Conservation (phyloP, 2,888 invertebrate species). For the Adineta ricciae region DNA sequence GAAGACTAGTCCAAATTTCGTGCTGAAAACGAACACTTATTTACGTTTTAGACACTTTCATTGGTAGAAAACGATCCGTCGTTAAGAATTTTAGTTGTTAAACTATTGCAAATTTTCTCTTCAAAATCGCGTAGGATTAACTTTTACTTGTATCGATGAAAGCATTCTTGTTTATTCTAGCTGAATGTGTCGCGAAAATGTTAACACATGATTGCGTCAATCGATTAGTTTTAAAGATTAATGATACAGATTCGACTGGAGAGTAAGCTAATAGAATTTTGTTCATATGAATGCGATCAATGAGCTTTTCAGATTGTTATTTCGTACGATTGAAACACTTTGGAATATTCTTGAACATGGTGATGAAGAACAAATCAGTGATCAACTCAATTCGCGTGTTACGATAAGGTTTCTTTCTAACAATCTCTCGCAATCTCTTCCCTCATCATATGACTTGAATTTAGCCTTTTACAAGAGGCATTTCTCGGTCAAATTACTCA, state of each 20-base stretch:
- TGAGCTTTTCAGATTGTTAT: constrained; percentile 38
- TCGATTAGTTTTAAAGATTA: constrained; percentile 25
- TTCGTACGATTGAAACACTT: constrained; percentile 46
- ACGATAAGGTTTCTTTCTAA: constrained; percentile 42
- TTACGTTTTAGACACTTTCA: constrained; percentile 42
- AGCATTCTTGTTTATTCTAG: neutral
- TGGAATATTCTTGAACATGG: constrained; percentile 48
- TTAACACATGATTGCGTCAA: constrained; percentile 29
- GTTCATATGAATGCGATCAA: neutral
- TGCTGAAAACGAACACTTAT: neutral
- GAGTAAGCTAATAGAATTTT: constrained; percentile 3
- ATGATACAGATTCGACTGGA: neutral
- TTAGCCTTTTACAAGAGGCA: constrained; percentile 46
- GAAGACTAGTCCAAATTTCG: neutral
- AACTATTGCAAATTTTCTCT: constrained; percentile 46
- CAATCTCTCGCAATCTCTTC: no score
- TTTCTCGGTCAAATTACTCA: constrained; percentile 48
- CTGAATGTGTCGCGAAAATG: constrained; percentile 24
- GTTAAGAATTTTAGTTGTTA: constrained; percentile 43
- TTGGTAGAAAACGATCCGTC: constrained; percentile 43
- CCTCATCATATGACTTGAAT: neutral
- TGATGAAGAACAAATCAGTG: constrained; percentile 39
- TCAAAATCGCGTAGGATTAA: constrained; percentile 41
- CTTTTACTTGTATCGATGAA: neutral
- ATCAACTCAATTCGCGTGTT: constrained; percentile 43